These are phyloP conservation scores for Batillaria attramentaria DNA, from an alignment of 1,140 invertebrate genomes.

Conservation along the genomic window DNA sequence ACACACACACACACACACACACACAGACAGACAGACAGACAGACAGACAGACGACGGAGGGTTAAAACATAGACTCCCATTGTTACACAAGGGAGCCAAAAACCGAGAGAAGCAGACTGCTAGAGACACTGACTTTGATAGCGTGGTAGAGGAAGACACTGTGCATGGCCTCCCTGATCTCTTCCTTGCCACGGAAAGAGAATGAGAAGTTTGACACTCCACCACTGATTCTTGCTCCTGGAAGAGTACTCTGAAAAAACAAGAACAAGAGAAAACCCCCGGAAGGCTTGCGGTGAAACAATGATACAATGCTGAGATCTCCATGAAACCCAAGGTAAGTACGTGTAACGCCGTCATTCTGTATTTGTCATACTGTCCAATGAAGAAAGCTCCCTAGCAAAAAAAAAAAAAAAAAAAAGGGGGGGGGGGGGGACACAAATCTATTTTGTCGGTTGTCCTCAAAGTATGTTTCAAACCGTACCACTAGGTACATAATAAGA, in stretches of 20 bases:
- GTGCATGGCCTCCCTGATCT: conserved; percentile 78
- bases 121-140: conserved; percentile 71
- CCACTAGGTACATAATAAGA: no score
- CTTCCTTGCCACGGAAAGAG: conserved; percentile 78
- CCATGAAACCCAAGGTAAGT: no score
- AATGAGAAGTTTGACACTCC: conserved; percentile 80
- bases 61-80: not conserved
- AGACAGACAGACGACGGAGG: not conserved
- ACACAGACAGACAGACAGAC: conserved; percentile 4
- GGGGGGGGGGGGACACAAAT: no score
- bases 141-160: conserved; percentile 78
- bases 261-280: no score
- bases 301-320: no score
- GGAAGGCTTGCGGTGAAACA: no score
- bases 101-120: not conserved
- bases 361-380: no score
- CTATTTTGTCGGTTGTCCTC: no score
- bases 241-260: conserved; percentile 73
- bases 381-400: no score
- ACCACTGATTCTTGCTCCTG: conserved; percentile 76
- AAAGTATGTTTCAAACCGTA: no score
- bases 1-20: not conserved
- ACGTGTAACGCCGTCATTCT: no score
- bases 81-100: not conserved
- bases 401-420: no score